phyloP scores from a whole-genome alignment of 2,888 invertebrate genomes.

The Zaprionus lineosus region DNA sequence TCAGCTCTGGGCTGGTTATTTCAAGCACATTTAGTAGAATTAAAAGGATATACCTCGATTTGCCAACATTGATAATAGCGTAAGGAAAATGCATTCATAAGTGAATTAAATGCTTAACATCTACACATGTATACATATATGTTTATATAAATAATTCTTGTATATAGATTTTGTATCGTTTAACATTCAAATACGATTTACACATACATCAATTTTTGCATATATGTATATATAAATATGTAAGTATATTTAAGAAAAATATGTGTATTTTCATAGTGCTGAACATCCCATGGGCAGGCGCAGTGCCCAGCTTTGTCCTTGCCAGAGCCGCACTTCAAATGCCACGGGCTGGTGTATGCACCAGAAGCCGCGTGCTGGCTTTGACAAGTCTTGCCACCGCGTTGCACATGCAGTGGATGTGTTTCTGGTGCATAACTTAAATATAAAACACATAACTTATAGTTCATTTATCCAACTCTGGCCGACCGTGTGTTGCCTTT shows the following conservation, averaged over 20 bases:
- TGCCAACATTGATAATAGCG: conserved; percentile 59
- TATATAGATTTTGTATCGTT: conserved; percentile 21
- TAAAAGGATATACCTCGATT: background rate
- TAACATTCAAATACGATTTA: conserved; percentile 47
- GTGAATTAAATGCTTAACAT: conserved; percentile 67
- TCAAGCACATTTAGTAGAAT: conserved; percentile 62
- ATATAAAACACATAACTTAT: background rate
- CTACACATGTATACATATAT: conserved; percentile 64
- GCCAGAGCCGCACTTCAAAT: conserved; percentile 55
- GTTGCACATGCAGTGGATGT: conserved; percentile 26
- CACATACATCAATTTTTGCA: conserved; percentile 21
- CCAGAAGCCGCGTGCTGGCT: conserved; percentile 43
- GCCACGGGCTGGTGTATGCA: conserved; percentile 71
- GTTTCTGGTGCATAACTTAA: conserved; percentile 17
- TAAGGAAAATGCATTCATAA: conserved; percentile 64
- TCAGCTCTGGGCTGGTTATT: conserved; percentile 38
- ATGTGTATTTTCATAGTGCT: conserved; percentile 31
- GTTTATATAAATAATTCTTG: conserved; percentile 33
- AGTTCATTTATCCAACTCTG: conserved; percentile 45
- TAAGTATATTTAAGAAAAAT: conserved; percentile 24
- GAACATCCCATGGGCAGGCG: conserved; percentile 24
- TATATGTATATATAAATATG: conserved; percentile 19
- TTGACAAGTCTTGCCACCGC: conserved; percentile 15
- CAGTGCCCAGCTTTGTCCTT: conserved; percentile 26
- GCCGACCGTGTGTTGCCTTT: conserved; percentile 74